Evolutionary conservation across 30 jellyfish, hydroid and myxozoan species (phyloP).

Genomic region (Turritopsis dohrnii): DNA sequence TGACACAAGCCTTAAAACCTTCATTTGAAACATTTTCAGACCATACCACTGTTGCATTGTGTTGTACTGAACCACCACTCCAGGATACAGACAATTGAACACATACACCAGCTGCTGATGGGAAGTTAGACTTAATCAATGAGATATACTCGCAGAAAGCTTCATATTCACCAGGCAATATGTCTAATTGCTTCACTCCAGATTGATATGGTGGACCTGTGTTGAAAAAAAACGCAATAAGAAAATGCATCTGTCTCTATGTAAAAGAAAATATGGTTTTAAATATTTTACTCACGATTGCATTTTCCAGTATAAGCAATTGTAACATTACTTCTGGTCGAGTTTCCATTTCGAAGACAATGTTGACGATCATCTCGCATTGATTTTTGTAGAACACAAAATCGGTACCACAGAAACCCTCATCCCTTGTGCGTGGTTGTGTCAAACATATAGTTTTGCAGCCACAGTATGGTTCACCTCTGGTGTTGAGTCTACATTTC

Average conservation of each 20-base stretch:
- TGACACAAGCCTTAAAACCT: constrained; percentile 24
- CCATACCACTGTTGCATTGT: constrained; percentile 29
- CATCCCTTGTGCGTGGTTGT: not conserved
- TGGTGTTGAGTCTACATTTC: no score
- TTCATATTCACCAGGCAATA: constrained; percentile 20
- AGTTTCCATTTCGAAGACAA: constrained; percentile 5
- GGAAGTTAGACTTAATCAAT: not conserved
- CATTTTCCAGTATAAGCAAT: constrained; percentile 22
- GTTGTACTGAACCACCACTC: not conserved
- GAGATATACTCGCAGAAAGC: constrained; percentile 26
- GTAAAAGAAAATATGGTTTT: no score
- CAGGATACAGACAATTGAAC: constrained; percentile 24
- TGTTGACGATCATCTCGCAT: constrained; percentile 3
- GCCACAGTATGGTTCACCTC: constrained; percentile 35
- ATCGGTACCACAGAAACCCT: constrained; percentile 17
- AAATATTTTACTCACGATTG: constrained; percentile 21
- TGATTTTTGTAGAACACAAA: constrained; percentile 1
- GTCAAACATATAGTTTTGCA: not conserved
- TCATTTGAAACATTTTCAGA: constrained; percentile 14
- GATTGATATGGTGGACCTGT: constrained; percentile 20
- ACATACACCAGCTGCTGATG: not conserved
- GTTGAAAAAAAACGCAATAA: not conserved
- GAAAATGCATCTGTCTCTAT: not conserved
- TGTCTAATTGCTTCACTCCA: constrained; percentile 18
- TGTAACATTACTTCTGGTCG: not conserved